Percentiles rank a stretch among this genome's conserved stretches.
phyloP scores from a whole-genome alignment of 2,888 invertebrate genomes.

The Tenthredo mesomela region DNA sequence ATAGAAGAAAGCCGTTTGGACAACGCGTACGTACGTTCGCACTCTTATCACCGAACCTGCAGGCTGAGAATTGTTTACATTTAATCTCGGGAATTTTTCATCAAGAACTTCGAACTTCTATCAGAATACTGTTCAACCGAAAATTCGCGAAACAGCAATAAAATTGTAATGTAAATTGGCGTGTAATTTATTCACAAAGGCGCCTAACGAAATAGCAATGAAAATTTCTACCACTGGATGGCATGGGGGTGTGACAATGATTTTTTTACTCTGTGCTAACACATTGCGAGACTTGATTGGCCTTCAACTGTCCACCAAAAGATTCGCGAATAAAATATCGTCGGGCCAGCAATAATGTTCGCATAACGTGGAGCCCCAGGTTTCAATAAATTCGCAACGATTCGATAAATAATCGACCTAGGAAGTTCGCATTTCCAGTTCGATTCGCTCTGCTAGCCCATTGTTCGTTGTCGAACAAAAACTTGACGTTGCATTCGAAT shows the following conservation, averaged over 20 bases:
- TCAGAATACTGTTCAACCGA: not conserved
- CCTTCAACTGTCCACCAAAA: not conserved
- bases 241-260: not conserved
- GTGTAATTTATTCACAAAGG: not conserved
- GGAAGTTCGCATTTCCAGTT: constrained; percentile 41
- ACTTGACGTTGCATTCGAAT: constrained; percentile 17
- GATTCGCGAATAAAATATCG: constrained; percentile 28
- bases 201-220: not conserved
- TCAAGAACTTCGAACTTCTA: not conserved
- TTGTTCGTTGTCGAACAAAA: constrained; percentile 30
- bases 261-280: not conserved
- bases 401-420: constrained; percentile 41
- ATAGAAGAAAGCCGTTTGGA: not conserved
- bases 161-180: not conserved
- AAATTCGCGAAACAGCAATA: not conserved
- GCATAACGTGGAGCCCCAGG: not conserved
- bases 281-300: not conserved
- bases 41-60: not conserved
- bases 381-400: constrained; percentile 30
- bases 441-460: not conserved
- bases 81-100: constrained; percentile 3
- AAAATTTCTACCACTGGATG: not conserved
- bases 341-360: not conserved
- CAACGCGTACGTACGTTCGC: not conserved
- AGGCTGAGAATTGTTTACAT: not conserved